Percentiles rank a stretch among this genome's conserved stretches.
Evolutionary conservation across 2,113 vertebrate genomes (phyloP).

Genomic region (Pachycephala philippinensis): DNA sequence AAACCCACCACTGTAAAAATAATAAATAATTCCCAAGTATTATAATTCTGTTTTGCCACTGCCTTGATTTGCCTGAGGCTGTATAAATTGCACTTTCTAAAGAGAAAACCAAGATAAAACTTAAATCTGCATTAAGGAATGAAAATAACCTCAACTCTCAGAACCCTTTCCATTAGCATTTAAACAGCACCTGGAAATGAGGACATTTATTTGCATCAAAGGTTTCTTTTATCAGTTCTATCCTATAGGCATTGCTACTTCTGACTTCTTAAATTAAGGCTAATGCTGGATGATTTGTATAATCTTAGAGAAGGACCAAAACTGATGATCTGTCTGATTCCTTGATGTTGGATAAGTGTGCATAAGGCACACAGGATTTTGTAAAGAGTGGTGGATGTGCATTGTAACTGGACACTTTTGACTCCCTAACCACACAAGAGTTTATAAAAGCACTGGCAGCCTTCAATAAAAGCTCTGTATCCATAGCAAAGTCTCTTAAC

Average conservation of each 20-base stretch:
- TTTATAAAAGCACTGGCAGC: neutral
- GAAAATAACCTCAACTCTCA: neutral
- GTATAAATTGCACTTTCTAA: accelerated
- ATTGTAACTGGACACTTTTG: neutral
- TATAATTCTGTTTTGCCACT: neutral
- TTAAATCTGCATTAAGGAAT: neutral
- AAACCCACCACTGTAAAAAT: neutral
- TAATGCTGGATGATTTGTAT: neutral
- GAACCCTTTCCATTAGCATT: neutral
- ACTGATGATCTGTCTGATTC: neutral
- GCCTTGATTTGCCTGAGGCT: neutral
- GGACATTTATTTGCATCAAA: neutral
- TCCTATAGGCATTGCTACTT: neutral
- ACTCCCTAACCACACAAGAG: neutral
- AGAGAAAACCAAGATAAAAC: neutral
- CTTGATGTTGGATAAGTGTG: neutral
- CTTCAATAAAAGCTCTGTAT: neutral
- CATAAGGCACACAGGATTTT: neutral
- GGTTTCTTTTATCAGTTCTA: neutral
- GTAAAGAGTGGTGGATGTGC: neutral
- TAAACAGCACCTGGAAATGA: neutral
- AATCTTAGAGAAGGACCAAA: neutral
- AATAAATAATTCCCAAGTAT: neutral
- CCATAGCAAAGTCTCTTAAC: neutral
- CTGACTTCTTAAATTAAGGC: neutral